These are phyloP conservation scores for Tachycineta bicolor DNA, from an alignment of 2,113 vertebrate genomes.

Conservation along the genomic window DNA sequence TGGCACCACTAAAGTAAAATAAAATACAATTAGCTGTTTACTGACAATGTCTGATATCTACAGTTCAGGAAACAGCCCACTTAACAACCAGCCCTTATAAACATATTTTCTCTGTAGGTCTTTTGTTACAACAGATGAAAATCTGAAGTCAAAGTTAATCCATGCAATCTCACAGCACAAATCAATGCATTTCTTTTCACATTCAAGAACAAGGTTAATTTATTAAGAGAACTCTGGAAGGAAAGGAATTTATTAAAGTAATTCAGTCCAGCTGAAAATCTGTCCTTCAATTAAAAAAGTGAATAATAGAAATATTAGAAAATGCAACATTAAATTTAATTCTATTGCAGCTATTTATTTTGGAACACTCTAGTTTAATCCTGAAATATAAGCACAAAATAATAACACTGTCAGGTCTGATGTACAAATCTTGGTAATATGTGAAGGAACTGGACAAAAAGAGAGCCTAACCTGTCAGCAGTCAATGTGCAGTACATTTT, in stretches of 20 bases:
- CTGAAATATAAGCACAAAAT: background rate
- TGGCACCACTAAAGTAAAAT: background rate
- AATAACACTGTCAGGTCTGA: background rate
- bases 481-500: background rate
- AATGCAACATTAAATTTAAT: background rate
- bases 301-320: background rate
- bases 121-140: slow-evolving; percentile 30
- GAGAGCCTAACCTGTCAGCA: background rate
- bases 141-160: slow-evolving; percentile 10
- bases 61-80: background rate
- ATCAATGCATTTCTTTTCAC: background rate
- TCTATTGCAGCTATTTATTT: background rate
- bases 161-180: background rate
- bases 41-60: background rate
- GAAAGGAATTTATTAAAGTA: background rate
- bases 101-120: background rate
- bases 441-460: background rate
- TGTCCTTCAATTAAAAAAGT: background rate
- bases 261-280: background rate
- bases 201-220: background rate
- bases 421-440: background rate
- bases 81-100: background rate
- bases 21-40: background rate
- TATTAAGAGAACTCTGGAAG: background rate
- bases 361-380: background rate